Percentiles rank a stretch among this genome's conserved stretches.
phyloP scores from a whole-genome alignment of 2,113 vertebrate species.

The Uropsilus gracilis region DNA sequence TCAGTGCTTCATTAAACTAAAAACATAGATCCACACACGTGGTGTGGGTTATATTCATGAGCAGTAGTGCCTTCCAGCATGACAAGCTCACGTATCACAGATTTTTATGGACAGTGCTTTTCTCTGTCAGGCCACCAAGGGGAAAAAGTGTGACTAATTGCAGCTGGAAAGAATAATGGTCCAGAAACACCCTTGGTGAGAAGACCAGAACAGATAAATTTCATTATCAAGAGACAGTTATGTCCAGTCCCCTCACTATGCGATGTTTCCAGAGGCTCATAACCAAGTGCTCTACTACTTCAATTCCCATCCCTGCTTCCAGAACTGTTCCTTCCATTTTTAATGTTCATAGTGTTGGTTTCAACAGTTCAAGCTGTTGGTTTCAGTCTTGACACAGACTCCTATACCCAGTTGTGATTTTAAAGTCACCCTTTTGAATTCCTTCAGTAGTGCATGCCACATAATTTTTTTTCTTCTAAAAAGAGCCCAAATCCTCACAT shows the following conservation, averaged over 20 bases:
- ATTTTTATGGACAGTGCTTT: not conserved
- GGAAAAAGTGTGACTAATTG: conserved; percentile 49
- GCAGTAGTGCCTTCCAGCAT: not conserved
- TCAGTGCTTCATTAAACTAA: not conserved
- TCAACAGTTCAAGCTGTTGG: too few relatives aligned
- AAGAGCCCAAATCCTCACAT: not conserved
- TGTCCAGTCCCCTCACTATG: not conserved
- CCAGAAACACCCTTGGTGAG: conserved; percentile 15
- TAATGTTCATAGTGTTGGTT: not conserved
- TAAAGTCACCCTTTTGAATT: not conserved
- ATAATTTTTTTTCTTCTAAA: not conserved
- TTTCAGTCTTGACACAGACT: too few relatives aligned
- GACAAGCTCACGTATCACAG: not conserved
- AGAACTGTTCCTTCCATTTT: not conserved
- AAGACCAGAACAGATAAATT: not conserved
- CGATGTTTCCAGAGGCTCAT: not conserved
- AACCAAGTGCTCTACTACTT: not conserved
- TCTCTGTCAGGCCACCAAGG: conserved; percentile 22
- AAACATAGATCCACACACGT: not conserved
- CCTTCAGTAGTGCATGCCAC: not conserved
- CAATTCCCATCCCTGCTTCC: not conserved
- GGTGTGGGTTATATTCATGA: not conserved
- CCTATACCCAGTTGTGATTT: not conserved
- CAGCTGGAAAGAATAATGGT: conserved; percentile 38
- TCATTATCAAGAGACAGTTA: not conserved